These are phyloP conservation scores for Notodonta ziczac DNA, from an alignment of 2,888 invertebrate species.

Conservation along the genomic window DNA sequence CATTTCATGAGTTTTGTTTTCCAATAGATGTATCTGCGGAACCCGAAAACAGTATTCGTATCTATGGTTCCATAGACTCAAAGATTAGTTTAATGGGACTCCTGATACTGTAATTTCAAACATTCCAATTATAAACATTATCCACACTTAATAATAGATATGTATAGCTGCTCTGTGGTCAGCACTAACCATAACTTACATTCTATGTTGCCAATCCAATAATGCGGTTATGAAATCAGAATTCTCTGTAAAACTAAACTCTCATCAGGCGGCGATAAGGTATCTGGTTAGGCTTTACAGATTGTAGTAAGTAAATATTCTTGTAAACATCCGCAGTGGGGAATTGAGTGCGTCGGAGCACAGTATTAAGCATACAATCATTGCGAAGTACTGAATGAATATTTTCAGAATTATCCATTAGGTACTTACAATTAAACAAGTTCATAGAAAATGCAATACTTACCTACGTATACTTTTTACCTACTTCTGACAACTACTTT, in stretches of 20 bases:
- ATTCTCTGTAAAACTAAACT: conserved; percentile 16
- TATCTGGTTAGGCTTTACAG: background rate
- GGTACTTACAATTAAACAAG: too few relatives aligned
- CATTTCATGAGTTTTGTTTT: conserved; percentile 27
- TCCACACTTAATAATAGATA: conserved; percentile 21
- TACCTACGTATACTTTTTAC: too few relatives aligned
- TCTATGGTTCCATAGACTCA: too few relatives aligned
- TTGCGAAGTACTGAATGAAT: too few relatives aligned
- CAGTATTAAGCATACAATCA: too few relatives aligned
- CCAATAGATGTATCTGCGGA: conserved; percentile 20
- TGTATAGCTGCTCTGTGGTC: conserved; percentile 21
- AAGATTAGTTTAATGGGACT: conserved; percentile 3
- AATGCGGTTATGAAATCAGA: background rate
- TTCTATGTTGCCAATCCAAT: conserved; percentile 5
- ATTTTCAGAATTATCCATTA: too few relatives aligned
- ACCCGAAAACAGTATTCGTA: too few relatives aligned
- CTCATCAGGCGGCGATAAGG: background rate
- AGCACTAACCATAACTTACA: conserved; percentile 7
- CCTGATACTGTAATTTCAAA: background rate
- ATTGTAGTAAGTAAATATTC: background rate
- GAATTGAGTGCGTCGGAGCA: background rate
- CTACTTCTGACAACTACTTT: too few relatives aligned
- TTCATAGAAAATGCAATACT: too few relatives aligned
- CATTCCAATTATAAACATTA: conserved; percentile 9
- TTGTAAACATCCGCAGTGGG: background rate